Evolutionary conservation across 2,113 vertebrate species (phyloP).

Genomic region (Mobula hypostoma): DNA sequence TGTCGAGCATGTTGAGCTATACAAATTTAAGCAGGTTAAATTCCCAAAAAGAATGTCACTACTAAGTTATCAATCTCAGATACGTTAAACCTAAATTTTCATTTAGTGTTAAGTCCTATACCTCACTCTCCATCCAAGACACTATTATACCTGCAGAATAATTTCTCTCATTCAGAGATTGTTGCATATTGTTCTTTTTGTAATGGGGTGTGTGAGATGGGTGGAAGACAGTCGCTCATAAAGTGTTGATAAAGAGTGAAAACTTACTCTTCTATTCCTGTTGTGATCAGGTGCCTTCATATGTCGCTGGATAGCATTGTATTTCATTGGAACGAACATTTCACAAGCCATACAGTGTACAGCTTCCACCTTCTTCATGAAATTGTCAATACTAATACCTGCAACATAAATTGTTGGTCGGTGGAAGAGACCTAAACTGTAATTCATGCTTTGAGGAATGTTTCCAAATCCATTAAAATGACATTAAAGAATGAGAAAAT

Average conservation of each 20-base stretch:
- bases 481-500: neutral
- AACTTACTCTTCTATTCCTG: conserved; percentile 76
- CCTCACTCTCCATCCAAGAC: neutral
- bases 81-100: neutral
- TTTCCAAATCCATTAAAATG: neutral
- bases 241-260: neutral
- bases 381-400: conserved; percentile 88
- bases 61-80: too few species aligned
- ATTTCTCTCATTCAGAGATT: neutral
- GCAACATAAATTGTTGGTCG: neutral
- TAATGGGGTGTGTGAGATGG: neutral
- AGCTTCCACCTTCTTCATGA: conserved; percentile 83
- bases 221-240: neutral
- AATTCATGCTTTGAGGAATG: neutral
- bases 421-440: neutral
- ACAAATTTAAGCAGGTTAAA: neutral
- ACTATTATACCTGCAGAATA: neutral
- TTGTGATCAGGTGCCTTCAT: conserved; percentile 81
- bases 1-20: neutral
- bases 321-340: conserved; percentile 87
- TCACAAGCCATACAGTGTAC: conserved; percentile 86
- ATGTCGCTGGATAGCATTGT: conserved; percentile 80
- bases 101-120: neutral
- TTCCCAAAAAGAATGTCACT: neutral
- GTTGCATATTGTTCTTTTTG: neutral